Percentiles rank a stretch among this genome's conserved stretches.
Conservation (phyloP, 2,797 vertebrate species). For the Ctenopoma kingsleyae region DNA sequence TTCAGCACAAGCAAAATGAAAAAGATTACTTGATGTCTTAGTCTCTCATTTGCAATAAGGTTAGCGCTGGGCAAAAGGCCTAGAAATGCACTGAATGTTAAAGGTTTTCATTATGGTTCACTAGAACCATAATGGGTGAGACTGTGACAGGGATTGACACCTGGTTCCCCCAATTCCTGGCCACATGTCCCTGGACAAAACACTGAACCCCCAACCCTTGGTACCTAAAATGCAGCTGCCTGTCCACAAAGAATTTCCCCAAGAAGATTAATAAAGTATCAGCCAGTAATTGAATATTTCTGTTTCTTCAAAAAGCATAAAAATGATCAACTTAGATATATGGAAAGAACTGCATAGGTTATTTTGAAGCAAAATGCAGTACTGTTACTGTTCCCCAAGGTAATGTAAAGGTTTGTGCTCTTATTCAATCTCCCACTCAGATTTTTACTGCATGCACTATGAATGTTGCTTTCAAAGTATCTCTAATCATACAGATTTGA, state of each 20-base stretch:
- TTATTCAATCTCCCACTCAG: slow-evolving; percentile 26
- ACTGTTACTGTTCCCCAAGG: slow-evolving; percentile 18
- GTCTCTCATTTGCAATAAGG: slow-evolving; percentile 12
- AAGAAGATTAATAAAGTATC: too few species aligned
- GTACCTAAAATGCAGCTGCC: too few species aligned
- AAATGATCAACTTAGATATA: neutral
- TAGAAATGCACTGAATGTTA: slow-evolving; percentile 8
- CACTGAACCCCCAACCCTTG: too few species aligned
- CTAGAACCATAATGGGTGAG: too few species aligned
- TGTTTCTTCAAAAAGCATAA: neutral
- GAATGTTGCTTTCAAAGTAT: slow-evolving; percentile 32
- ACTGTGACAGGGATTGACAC: too few species aligned
- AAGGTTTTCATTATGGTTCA: slow-evolving; percentile 6
- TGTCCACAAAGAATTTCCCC: too few species aligned
- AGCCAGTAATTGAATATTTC: neutral
- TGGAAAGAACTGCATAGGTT: neutral
- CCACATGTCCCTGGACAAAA: too few species aligned
- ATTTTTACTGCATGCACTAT: slow-evolving; percentile 7
- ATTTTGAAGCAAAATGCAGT: neutral
- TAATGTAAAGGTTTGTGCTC: slow-evolving; percentile 25
- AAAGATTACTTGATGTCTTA: neutral
- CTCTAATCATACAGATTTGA: slow-evolving; percentile 33
- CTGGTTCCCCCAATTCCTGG: too few species aligned
- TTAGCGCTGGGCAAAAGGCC: neutral
- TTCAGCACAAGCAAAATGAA: neutral